Base-by-base conservation (phyloP, 2,113 vertebrate genomes). In the Hemiprocne comata region DNA sequence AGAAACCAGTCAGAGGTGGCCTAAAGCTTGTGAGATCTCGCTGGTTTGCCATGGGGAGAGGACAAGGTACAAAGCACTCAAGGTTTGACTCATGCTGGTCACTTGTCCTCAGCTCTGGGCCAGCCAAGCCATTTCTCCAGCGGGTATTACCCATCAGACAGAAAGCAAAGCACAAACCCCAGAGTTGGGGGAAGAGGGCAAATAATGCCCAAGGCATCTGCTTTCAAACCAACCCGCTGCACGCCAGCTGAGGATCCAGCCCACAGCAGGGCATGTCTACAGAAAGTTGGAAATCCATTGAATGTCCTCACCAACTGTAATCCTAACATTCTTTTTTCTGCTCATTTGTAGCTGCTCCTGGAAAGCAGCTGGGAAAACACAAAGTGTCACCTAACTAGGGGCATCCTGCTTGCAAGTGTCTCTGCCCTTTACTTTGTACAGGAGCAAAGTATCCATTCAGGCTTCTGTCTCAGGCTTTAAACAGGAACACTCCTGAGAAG, bases 141-240 rank as follows among this genome's bases (percentile, higher is more conserved):
- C 0, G 0, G 18, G 15, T 17, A 8, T 69, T 50, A 36, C 29
- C 58, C 60, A 9, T 26, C 1, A 1, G 16, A 73, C 7, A 50
- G 31, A 78, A 60, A 51, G 26, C 7, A 69, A 82, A 28, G 14
- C 33, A 51, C 0, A 1, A 61, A 29, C 17, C 7, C 29, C 50
- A 70, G 33, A 76, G 10, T 25, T 42, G 18, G 9, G n/a, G 9
- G 51, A 31, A 58, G 33, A 19, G 15, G 50, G 17, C 44, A 81
- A 71, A 38, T 67, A 38, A 61, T 10, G 4, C 64, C 60, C 38
- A 53, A 69, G 40, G 28, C 17, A 75, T 44, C 44, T 82, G 18
- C 54, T 89, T 82, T 46, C 36, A 93, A 75, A 82, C 13, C 51
- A 88, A 9, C 13, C 7, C 10, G 6, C 24, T n/a, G 15, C 15